Percentiles rank a stretch among this genome's conserved stretches.
These are phyloP conservation scores for Oreortyx pictus DNA, from an alignment of 2,797 vertebrate genomes.

Conservation along the genomic window DNA sequence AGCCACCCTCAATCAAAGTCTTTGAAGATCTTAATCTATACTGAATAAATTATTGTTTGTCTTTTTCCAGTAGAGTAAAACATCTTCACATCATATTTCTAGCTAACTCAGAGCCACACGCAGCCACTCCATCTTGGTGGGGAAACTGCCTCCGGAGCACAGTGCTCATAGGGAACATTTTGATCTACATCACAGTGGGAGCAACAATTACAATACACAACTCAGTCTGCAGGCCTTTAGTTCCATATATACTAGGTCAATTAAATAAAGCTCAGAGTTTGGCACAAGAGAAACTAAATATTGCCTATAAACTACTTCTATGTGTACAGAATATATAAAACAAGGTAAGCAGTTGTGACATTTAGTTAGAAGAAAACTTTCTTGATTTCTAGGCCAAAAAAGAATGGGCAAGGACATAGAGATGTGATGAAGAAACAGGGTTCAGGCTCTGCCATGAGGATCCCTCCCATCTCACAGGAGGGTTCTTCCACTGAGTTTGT, in stretches of 20 bases:
- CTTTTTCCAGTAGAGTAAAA: constrained; percentile 12
- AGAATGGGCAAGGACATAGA: not conserved
- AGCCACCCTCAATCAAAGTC: constrained; percentile 15
- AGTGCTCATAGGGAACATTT: too few relatives aligned
- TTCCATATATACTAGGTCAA: too few relatives aligned
- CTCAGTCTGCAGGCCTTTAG: too few relatives aligned
- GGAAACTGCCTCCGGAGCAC: not conserved
- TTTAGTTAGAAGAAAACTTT: not conserved
- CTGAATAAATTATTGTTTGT: constrained; percentile 5
- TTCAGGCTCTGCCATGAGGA: not conserved
- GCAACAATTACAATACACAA: too few relatives aligned
- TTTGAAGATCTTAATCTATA: constrained; percentile 57
- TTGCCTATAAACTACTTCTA: not conserved
- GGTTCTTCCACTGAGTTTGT: not conserved
- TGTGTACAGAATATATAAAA: not conserved
- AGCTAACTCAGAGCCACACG: constrained; percentile 48
- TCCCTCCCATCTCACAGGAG: not conserved
- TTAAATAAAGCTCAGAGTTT: too few relatives aligned
- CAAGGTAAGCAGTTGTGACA: not conserved
- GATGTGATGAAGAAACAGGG: not conserved
- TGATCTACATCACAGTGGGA: too few relatives aligned
- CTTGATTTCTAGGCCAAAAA: not conserved
- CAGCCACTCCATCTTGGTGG: not conserved
- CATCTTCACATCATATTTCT: constrained; percentile 30
- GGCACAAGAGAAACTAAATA: not conserved